phyloP scores from a whole-genome alignment of 1,140 invertebrate genomes.

The Ectropis grisescens region DNA sequence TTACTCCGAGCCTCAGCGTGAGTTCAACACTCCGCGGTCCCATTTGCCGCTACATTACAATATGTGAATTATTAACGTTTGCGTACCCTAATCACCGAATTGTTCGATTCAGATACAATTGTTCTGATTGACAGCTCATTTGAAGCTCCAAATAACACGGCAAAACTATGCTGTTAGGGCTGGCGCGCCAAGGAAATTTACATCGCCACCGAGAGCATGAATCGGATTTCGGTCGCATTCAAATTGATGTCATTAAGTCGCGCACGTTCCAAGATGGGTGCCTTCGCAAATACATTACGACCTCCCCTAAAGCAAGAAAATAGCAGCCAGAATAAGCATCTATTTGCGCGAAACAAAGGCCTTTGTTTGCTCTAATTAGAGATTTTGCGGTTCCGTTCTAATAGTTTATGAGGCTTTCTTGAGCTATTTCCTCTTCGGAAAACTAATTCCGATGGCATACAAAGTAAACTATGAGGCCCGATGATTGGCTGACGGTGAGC shows the following conservation, averaged over 20 bases:
- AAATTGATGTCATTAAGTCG: slow-evolving; percentile 30
- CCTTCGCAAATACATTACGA: slow-evolving; percentile 15
- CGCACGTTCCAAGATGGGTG: slow-evolving; percentile 13
- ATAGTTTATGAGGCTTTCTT: no score
- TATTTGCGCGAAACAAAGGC: no score
- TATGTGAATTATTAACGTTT: no score
- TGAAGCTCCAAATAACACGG: slow-evolving; percentile 28
- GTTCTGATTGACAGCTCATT: slow-evolving; percentile 22
- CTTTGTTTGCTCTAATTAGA: no score
- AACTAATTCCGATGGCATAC: slow-evolving; percentile 8
- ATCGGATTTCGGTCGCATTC: slow-evolving; percentile 24
- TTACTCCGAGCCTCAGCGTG: no score
- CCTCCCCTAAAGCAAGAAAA: no score
- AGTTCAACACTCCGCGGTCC: no score
- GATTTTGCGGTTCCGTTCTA: no score
- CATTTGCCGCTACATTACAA: no score
- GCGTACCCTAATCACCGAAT: slow-evolving; percentile 3
- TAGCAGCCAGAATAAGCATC: no score
- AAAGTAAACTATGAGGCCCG: slow-evolving; percentile 2
- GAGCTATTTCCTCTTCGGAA: no score
- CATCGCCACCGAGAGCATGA: slow-evolving; percentile 23
- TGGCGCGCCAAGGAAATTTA: slow-evolving; percentile 27
- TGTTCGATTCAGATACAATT: slow-evolving; percentile 6
- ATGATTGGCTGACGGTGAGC: no score
- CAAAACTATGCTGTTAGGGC: slow-evolving; percentile 25